A percentile compares a stretch with the other conserved stretches of the same genome.
Conservation (phyloP, 1,140 invertebrate species). For the Drosophila ambigua region DNA sequence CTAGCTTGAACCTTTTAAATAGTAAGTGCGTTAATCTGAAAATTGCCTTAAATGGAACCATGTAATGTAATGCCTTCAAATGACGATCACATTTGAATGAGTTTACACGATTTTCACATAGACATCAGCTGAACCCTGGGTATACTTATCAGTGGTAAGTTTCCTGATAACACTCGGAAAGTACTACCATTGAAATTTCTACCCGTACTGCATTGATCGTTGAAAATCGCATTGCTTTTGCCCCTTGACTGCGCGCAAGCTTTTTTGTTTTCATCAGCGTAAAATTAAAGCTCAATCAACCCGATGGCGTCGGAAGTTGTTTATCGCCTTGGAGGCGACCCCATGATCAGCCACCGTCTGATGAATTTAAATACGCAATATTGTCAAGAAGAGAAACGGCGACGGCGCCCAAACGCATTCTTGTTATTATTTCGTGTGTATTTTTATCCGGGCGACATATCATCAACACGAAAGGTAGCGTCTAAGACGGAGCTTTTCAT, state of each 20-base stretch:
- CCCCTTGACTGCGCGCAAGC: constrained; percentile 30
- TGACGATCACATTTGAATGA: constrained; percentile 1
- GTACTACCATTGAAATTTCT: not conserved
- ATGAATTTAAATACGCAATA: constrained; percentile 75
- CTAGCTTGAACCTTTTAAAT: no score
- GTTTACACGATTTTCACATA: constrained; percentile 7
- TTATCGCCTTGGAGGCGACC: constrained; percentile 56
- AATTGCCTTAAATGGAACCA: not conserved
- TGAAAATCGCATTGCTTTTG: not conserved
- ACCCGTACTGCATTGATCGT: not conserved
- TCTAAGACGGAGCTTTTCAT: not conserved
- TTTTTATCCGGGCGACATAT: constrained; percentile 44
- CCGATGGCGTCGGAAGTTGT: constrained; percentile 45
- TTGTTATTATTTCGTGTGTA: constrained; percentile 48
- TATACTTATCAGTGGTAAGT: constrained; percentile 12
- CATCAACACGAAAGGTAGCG: constrained; percentile 15
- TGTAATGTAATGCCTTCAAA: not conserved
- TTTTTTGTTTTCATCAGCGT: constrained; percentile 35
- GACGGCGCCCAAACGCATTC: constrained; percentile 52
- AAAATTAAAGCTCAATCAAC: constrained; percentile 45
- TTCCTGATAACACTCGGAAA: constrained; percentile 6
- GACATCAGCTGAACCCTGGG: constrained; percentile 3
- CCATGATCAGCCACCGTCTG: constrained; percentile 23
- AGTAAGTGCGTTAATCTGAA: constrained; percentile 1
- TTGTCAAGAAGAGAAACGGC: constrained; percentile 52